A percentile compares a stretch with the other conserved stretches of the same genome.
phyloP scores from a whole-genome alignment of 2,797 vertebrate genomes.

The Tangara arthus region DNA sequence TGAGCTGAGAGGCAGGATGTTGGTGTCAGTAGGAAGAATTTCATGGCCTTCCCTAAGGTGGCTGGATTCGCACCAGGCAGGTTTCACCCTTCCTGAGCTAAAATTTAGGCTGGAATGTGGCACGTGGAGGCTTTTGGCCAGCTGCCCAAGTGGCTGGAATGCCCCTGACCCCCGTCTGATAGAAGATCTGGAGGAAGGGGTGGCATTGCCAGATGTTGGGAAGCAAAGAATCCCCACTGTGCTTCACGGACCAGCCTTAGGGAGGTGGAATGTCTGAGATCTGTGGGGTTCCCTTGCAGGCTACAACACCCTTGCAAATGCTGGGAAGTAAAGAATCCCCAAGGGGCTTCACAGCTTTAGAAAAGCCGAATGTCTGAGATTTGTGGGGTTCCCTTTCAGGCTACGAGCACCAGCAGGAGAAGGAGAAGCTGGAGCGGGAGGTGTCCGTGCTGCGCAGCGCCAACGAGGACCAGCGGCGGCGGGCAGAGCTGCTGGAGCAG shows the following conservation, averaged over 20 bases:
- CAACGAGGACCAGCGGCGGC: slow-evolving; percentile 87
- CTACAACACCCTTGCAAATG: slow-evolving; percentile 45
- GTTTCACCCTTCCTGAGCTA: neutral
- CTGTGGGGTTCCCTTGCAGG: slow-evolving; percentile 62
- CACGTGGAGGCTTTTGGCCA: neutral
- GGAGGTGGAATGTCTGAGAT: neutral
- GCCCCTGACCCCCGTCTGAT: too few species aligned
- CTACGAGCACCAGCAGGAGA: slow-evolving; percentile 89
- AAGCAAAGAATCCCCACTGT: neutral
- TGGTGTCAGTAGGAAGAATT: neutral
- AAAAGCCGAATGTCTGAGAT: neutral
- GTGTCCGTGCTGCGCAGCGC: slow-evolving; percentile 81
- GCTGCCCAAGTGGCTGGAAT: accelerated
- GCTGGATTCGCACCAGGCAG: accelerated
- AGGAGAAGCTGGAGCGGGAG: slow-evolving; percentile 88
- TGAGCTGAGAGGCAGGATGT: accelerated
- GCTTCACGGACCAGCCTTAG: accelerated
- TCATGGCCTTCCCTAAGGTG: neutral
- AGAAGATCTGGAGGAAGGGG: neutral
- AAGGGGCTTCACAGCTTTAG: accelerated
- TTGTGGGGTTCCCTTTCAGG: slow-evolving; percentile 62
- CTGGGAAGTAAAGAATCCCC: neutral
- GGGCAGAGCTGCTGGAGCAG: slow-evolving; percentile 88
- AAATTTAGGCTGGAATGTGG: neutral
- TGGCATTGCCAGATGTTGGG: accelerated